These are phyloP conservation scores for Ichneumon xanthorius DNA, from an alignment of 2,888 invertebrate species.

Conservation along the genomic window DNA sequence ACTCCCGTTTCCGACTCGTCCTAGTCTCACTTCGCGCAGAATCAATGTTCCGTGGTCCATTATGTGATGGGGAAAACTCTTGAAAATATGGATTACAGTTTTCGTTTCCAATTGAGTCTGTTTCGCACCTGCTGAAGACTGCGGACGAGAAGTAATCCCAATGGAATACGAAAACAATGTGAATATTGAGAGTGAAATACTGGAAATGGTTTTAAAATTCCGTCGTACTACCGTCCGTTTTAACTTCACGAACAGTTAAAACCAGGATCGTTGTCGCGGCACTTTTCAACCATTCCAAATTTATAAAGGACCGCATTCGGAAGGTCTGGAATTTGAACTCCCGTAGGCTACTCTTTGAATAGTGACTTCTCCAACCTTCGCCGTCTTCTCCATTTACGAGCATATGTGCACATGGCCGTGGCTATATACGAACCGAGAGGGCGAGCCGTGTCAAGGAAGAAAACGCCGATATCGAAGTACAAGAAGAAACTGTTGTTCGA, in stretches of 20 bases:
- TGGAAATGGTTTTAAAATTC: neutral
- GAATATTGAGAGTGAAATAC: neutral
- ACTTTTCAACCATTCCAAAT: neutral
- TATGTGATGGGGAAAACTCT: conserved; percentile 17
- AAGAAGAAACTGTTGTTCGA: conserved; percentile 40
- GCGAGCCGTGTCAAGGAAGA: conserved; percentile 11
- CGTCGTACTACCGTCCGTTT: neutral
- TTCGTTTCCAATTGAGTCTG: too few species aligned
- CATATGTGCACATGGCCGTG: neutral
- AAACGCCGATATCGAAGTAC: conserved; percentile 34
- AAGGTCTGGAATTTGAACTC: neutral
- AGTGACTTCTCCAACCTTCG: neutral
- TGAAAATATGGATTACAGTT: neutral
- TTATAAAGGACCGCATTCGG: neutral
- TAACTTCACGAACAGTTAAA: neutral
- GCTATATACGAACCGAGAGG: neutral
- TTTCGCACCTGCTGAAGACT: too few species aligned
- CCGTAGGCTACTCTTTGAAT: neutral
- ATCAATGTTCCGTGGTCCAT: conserved; percentile 5
- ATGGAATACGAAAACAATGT: too few species aligned
- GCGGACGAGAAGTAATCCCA: too few species aligned
- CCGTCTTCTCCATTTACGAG: neutral
- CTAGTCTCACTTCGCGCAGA: conserved; percentile 22
- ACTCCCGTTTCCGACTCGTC: conserved; percentile 8
- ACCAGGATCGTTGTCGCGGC: neutral